Conservation (phyloP, 2,113 vertebrate species). For the Coptodon bakossiorum region DNA sequence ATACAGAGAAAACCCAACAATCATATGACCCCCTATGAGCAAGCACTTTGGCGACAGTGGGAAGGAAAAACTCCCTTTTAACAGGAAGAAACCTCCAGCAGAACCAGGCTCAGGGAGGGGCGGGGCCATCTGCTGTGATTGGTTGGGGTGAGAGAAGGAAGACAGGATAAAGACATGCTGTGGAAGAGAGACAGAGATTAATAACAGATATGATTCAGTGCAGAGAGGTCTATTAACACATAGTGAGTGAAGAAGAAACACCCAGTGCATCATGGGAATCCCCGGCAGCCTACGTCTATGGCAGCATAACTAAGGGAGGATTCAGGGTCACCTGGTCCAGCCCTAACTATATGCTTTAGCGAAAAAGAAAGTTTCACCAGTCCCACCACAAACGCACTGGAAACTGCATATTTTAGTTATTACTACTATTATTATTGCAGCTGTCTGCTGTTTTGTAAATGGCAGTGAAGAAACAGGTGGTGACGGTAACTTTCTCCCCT, state of each 20-base stretch:
- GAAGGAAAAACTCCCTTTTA: not conserved
- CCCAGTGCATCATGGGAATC: not conserved
- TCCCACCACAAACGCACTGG: not conserved
- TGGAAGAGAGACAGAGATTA: too few species aligned
- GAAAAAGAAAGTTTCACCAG: not conserved
- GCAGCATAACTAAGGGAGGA: not conserved
- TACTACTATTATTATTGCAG: not conserved
- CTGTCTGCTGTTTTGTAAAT: not conserved
- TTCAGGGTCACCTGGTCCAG: not conserved
- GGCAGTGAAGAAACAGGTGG: not conserved
- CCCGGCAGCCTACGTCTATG: not conserved
- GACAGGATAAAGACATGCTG: too few species aligned
- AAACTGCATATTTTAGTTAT: not conserved
- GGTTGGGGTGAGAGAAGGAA: too few species aligned
- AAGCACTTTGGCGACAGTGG: rapidly evolving
- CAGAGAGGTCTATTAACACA: too few species aligned
- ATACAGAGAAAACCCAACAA: too few species aligned
- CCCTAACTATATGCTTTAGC: not conserved
- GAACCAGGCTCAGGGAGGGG: not conserved
- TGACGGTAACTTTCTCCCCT: not conserved
- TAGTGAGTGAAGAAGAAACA: not conserved
- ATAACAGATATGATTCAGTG: rapidly evolving
- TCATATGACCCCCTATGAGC: rapidly evolving
- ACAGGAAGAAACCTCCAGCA: rapidly evolving
- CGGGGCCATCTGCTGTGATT: rapidly evolving